Evolutionary conservation across 2,797 vertebrate genomes (phyloP).

Genomic region (Enteromius fasciolatus): DNA sequence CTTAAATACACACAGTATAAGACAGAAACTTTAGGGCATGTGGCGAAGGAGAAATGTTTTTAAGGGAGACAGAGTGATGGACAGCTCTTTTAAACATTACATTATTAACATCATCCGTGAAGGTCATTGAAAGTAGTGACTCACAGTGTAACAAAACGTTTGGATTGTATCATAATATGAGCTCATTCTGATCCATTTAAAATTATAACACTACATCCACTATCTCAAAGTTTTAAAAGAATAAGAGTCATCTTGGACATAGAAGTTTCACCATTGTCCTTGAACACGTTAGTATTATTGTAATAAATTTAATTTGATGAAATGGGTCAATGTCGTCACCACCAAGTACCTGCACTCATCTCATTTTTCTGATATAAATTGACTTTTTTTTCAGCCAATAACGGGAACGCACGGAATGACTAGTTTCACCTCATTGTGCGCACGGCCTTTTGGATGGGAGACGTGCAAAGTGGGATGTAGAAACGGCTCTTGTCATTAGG

Average conservation of each 20-base stretch:
- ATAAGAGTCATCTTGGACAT: neutral
- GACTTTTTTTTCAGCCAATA: constrained; percentile 12
- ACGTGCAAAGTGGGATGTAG: constrained; percentile 50
- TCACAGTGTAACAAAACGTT: neutral
- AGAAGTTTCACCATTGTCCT: neutral
- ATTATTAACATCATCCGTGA: too few species aligned
- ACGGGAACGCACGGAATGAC: neutral
- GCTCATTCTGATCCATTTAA: constrained; percentile 8
- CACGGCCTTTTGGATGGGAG: constrained; percentile 49
- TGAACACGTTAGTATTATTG: neutral
- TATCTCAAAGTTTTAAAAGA: neutral
- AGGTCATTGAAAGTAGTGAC: neutral
- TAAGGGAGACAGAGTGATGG: neutral
- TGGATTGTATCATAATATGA: neutral
- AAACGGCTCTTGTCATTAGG: constrained; percentile 68
- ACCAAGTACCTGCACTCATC: neutral
- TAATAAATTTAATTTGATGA: neutral
- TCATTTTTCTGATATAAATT: neutral
- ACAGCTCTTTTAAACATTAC: neutral
- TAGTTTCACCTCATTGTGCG: constrained; percentile 25
- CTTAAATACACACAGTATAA: constrained; percentile 8
- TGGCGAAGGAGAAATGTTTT: neutral
- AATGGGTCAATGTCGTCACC: constrained; percentile 7
- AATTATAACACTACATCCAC: neutral
- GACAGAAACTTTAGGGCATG: neutral